Conservation (phyloP, 2,113 vertebrate species). For the Anas platyrhynchos region DNA sequence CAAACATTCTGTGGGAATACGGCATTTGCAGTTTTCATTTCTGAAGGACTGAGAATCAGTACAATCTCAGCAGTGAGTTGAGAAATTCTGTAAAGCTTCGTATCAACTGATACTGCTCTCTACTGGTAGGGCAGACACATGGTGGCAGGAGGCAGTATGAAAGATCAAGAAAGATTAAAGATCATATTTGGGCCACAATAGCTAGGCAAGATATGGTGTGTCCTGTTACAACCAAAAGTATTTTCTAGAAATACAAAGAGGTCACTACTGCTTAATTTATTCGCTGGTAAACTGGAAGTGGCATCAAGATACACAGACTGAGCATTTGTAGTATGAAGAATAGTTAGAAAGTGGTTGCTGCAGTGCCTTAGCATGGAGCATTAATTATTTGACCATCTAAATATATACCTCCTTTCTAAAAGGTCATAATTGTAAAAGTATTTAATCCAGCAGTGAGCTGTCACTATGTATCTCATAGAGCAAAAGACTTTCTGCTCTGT, state of each 20-base stretch:
- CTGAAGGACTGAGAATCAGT: not conserved
- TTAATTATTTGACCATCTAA: not conserved
- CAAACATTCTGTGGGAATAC: not conserved
- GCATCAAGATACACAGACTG: not conserved
- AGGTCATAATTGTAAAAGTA: not conserved
- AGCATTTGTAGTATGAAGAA: not conserved
- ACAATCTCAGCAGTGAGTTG: not conserved
- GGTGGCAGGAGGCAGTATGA: not conserved
- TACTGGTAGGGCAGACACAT: not conserved
- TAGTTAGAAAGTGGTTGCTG: not conserved
- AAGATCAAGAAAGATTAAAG: not conserved
- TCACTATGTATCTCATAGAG: not conserved
- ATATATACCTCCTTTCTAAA: not conserved
- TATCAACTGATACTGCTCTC: not conserved
- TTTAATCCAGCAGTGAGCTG: not conserved
- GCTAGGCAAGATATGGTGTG: not conserved
- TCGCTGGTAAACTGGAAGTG: not conserved
- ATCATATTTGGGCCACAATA: not conserved
- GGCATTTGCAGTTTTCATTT: not conserved
- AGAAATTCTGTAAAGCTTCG: not conserved
- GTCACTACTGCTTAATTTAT: not conserved
- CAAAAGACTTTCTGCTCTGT: not conserved
- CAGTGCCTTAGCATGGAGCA: not conserved
- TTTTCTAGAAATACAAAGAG: not conserved
- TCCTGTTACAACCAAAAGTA: not conserved